Percentiles rank a stretch among this genome's conserved stretches.
Evolutionary conservation across 2,797 vertebrate genomes (phyloP).

Genomic region (Xiphophorus birchmanni): DNA sequence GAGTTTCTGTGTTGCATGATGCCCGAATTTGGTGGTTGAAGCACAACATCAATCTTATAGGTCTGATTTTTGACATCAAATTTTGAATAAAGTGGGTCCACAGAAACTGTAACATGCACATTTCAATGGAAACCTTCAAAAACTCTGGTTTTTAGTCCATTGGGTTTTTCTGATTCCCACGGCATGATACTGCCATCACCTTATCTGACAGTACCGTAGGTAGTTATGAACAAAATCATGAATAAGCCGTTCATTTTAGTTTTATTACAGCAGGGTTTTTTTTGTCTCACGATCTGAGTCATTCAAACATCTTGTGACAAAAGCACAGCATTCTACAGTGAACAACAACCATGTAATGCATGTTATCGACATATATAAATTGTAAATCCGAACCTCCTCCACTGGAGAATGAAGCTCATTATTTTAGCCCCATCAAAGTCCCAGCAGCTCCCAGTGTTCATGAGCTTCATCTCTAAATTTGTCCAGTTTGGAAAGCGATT

Average conservation of each 20-base stretch:
- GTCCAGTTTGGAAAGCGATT: slow-evolving; percentile 12
- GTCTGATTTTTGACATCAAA: background rate
- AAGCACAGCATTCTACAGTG: background rate
- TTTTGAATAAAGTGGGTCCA: background rate
- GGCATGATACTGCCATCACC: background rate
- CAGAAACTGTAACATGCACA: background rate
- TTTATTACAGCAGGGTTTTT: background rate
- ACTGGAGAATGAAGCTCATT: background rate
- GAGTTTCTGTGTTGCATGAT: too few species aligned
- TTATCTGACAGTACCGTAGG: background rate
- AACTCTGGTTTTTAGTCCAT: background rate
- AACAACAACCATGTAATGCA: background rate
- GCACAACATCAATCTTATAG: background rate
- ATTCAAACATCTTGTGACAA: background rate
- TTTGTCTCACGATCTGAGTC: background rate
- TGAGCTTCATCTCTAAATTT: slow-evolving; percentile 8
- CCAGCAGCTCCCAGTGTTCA: background rate
- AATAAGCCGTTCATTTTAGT: background rate
- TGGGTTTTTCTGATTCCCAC: background rate
- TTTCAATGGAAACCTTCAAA: background rate
- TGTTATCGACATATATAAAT: background rate
- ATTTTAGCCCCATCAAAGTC: background rate
- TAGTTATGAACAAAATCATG: background rate
- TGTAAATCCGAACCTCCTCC: background rate
- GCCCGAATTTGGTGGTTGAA: background rate